Conservation (phyloP, 2,888 invertebrate species). For the Incurvaria masculella region DNA sequence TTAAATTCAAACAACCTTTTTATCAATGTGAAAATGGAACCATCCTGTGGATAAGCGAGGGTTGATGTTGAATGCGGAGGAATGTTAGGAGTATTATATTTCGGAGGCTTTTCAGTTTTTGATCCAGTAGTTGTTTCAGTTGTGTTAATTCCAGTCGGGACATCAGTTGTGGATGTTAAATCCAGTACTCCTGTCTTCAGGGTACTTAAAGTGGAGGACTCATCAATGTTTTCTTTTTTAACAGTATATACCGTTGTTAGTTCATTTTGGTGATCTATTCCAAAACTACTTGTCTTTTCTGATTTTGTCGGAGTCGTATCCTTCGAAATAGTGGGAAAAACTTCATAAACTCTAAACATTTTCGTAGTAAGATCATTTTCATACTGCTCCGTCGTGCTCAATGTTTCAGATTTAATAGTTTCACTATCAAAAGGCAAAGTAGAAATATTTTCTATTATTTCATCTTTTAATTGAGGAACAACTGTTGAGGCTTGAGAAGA, state of each 20-base stretch:
- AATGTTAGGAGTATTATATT: neutral
- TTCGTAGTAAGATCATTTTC: conserved; percentile 36
- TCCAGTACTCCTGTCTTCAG: too few relatives aligned
- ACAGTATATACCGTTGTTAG: too few relatives aligned
- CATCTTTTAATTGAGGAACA: conserved; percentile 18
- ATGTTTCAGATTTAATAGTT: conserved; percentile 23
- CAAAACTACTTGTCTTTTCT: too few relatives aligned
- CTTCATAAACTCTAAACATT: conserved; percentile 39
- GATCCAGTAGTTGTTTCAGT: neutral
- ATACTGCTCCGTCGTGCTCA: conserved; percentile 25
- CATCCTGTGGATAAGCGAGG: conserved; percentile 21
- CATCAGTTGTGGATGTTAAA: too few relatives aligned
- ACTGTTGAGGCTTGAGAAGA: neutral
- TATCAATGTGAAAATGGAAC: conserved; percentile 57
- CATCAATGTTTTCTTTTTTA: too few relatives aligned
- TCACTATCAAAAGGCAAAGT: conserved; percentile 30
- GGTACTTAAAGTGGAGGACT: too few relatives aligned
- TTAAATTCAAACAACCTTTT: conserved; percentile 66
- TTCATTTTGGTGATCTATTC: too few relatives aligned
- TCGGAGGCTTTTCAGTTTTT: neutral
- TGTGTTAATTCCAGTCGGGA: too few relatives aligned
- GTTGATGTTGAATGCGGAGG: neutral
- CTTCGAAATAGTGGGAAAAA: too few relatives aligned
- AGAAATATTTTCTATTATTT: conserved; percentile 40
- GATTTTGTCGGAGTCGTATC: too few relatives aligned